Evolutionary conservation across 2,888 invertebrate species (phyloP).

Genomic region (Tridacna crocea): DNA sequence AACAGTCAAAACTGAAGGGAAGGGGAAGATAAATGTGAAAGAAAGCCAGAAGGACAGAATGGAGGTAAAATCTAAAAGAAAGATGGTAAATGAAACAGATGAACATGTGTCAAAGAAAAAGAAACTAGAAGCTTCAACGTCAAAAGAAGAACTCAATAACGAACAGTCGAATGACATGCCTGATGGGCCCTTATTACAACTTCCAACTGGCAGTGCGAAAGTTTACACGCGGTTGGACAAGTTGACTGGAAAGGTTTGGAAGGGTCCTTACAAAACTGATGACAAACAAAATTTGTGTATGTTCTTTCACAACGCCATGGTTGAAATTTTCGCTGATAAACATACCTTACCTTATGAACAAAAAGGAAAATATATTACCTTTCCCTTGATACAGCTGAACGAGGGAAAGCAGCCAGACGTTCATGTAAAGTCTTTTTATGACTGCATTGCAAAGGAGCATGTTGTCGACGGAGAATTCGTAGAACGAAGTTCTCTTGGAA

Average conservation of each 20-base stretch:
- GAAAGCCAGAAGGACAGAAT: neutral
- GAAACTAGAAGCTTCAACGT: neutral
- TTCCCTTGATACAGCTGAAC: slow-evolving; percentile 31
- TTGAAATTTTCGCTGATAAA: slow-evolving; percentile 35
- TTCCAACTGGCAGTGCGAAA: slow-evolving; percentile 51
- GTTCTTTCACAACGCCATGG: slow-evolving; percentile 47
- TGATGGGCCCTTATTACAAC: slow-evolving; percentile 40
- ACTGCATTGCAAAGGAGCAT: slow-evolving; percentile 45
- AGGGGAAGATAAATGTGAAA: neutral
- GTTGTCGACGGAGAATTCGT: slow-evolving; percentile 42
- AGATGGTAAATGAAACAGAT: neutral
- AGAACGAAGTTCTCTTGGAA: slow-evolving; percentile 41
- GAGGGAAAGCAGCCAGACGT: neutral
- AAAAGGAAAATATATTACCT: slow-evolving; percentile 32
- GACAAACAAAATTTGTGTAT: slow-evolving; percentile 37
- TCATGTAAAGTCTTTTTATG: slow-evolving; percentile 34
- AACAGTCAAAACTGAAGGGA: neutral
- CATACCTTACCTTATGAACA: slow-evolving; percentile 37
- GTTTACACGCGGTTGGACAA: slow-evolving; percentile 44
- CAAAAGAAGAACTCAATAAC: neutral
- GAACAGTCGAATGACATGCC: neutral
- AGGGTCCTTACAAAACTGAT: slow-evolving; percentile 41
- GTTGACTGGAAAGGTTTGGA: slow-evolving; percentile 30
- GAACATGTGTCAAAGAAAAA: neutral
- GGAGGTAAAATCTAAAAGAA: neutral